Evolutionary conservation across 2,888 invertebrate species (phyloP).

Genomic region (Agrotis exclamationis): DNA sequence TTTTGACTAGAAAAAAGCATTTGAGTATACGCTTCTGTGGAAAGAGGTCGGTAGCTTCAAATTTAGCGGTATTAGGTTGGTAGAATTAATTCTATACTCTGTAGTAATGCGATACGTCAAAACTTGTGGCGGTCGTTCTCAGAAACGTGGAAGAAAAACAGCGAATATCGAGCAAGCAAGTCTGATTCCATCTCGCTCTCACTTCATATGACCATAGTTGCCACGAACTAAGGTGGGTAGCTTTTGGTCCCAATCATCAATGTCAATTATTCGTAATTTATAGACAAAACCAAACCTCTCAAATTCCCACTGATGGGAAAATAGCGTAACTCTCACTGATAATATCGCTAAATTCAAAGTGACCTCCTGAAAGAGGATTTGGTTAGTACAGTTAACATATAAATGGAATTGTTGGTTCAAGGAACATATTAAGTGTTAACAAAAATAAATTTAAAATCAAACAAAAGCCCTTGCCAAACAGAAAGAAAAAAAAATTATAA

Average conservation of each 20-base stretch:
- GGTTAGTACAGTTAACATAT: conserved; percentile 54
- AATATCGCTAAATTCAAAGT: conserved; percentile 28
- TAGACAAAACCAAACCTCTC: too few relatives aligned
- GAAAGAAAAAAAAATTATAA: conserved; percentile 33
- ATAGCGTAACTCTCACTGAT: too few relatives aligned
- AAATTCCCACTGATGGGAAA: background rate
- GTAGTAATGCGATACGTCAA: too few relatives aligned
- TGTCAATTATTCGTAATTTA: too few relatives aligned
- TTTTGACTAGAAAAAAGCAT: conserved; percentile 76
- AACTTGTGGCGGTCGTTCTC: background rate
- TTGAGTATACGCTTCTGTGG: conserved; percentile 60
- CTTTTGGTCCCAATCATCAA: too few relatives aligned
- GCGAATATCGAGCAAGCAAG: background rate
- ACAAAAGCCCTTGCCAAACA: conserved; percentile 41
- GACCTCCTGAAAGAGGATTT: conserved; percentile 5
- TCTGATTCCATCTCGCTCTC: background rate
- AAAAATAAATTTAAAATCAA: conserved; percentile 41
- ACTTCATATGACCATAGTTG: background rate
- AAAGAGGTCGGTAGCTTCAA: conserved; percentile 25
- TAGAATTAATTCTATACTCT: background rate
- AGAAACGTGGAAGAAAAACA: background rate
- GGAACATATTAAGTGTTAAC: conserved; percentile 38
- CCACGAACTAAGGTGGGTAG: background rate
- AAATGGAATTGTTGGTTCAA: conserved; percentile 44
- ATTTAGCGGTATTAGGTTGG: conserved; percentile 16